A percentile compares a stretch with the other conserved stretches of the same genome.
Evolutionary conservation across 2,888 invertebrate species (phyloP).

Genomic region (Neocrepidodera transversa): DNA sequence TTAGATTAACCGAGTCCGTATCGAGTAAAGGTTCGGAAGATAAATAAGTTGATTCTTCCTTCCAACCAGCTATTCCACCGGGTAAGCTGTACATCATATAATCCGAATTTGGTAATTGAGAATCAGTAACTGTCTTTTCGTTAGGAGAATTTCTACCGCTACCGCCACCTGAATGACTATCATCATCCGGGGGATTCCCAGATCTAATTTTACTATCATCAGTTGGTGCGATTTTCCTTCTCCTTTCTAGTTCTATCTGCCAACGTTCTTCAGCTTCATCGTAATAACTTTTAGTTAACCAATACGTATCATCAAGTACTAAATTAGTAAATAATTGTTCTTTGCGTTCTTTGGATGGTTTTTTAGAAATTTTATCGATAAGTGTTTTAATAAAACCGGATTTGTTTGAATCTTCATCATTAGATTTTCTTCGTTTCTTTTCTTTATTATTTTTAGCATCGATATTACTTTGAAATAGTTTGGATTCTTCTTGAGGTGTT

Average conservation of each 20-base stretch:
- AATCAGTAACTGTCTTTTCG: slow-evolving; percentile 37
- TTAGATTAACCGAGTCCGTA: slow-evolving; percentile 37
- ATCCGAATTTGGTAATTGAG: slow-evolving; percentile 37
- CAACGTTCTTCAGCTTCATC: slow-evolving; percentile 70
- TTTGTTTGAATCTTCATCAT: slow-evolving; percentile 21
- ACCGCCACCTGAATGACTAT: slow-evolving; percentile 68
- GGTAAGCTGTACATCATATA: slow-evolving; percentile 69
- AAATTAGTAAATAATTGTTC: slow-evolving; percentile 46
- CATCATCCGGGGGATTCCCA: slow-evolving; percentile 63
- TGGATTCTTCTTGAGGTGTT: slow-evolving; percentile 22
- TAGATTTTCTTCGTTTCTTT: slow-evolving; percentile 4
- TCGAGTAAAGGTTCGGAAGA: slow-evolving; percentile 62
- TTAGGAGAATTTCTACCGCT: slow-evolving; percentile 62
- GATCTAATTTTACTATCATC: slow-evolving; percentile 43
- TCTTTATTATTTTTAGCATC: slow-evolving; percentile 18
- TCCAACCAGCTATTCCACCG: slow-evolving; percentile 82
- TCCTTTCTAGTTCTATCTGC: slow-evolving; percentile 53
- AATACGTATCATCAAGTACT: slow-evolving; percentile 64
- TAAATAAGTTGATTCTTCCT: slow-evolving; percentile 80
- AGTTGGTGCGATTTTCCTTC: slow-evolving; percentile 40
- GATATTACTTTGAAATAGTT: background rate
- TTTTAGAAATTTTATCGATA: slow-evolving; percentile 47
- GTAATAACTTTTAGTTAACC: slow-evolving; percentile 68
- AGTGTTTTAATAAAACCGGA: slow-evolving; percentile 52
- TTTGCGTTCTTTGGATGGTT: slow-evolving; percentile 48